A percentile compares a stretch with the other conserved stretches of the same genome.
Evolutionary conservation across 92 coral and sea anemone species (phyloP).

Genomic region (Epizoanthus ramosus): DNA sequence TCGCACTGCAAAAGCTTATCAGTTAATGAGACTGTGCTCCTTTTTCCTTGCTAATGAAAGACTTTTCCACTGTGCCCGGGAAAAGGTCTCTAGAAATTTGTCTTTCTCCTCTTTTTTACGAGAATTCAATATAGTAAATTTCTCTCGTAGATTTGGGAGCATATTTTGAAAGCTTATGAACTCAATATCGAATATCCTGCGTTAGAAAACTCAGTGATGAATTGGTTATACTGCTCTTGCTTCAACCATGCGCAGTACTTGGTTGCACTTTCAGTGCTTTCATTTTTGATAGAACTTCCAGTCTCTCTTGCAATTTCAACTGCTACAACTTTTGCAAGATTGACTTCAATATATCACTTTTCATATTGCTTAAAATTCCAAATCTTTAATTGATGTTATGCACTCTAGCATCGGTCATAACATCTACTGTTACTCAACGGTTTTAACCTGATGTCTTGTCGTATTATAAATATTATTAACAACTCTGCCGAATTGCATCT

Average conservation of each 20-base stretch:
- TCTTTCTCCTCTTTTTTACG: slow-evolving; percentile 54
- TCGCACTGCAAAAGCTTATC: slow-evolving; percentile 60
- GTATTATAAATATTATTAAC: no score
- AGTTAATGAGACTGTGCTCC: slow-evolving; percentile 53
- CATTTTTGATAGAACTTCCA: slow-evolving; percentile 35
- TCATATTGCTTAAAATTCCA: no score
- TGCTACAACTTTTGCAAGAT: slow-evolving; percentile 35
- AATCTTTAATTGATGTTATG: no score
- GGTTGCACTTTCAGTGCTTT: slow-evolving; percentile 46
- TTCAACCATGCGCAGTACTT: slow-evolving; percentile 57
- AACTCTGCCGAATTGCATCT: no score
- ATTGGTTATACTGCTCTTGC: slow-evolving; percentile 51
- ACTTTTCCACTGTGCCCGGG: slow-evolving; percentile 47
- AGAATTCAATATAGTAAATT: slow-evolving; percentile 54
- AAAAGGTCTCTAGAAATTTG: slow-evolving; percentile 55
- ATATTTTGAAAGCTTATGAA: slow-evolving; percentile 46
- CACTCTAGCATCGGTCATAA: no score
- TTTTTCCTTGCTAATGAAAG: slow-evolving; percentile 38
- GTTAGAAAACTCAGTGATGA: slow-evolving; percentile 6
- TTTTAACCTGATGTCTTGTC: no score
- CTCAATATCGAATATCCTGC: slow-evolving; percentile 40
- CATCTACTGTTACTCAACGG: no score
- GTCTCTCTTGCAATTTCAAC: slow-evolving; percentile 46
- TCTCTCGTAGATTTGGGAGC: slow-evolving; percentile 52
- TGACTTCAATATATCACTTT: no score